Evolutionary conservation across 2,888 invertebrate genomes (phyloP).

Genomic region (Acanthoscelides obtectus): DNA sequence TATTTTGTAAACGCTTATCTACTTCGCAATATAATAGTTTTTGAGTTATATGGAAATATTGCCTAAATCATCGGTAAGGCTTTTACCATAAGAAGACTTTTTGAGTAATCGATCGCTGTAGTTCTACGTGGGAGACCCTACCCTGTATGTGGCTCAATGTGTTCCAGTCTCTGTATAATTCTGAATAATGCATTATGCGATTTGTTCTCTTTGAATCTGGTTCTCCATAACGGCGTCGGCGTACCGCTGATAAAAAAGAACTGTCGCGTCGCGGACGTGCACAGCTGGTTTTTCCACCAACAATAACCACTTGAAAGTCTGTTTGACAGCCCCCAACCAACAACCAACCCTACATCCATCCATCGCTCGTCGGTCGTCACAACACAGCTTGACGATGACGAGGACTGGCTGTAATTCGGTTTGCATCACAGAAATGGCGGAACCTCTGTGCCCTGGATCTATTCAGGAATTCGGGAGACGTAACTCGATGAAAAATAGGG

Average conservation of each 20-base stretch:
- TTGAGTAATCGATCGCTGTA: too few relatives aligned
- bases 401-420: conserved; percentile 11
- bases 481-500: conserved; percentile 1
- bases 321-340: conserved; percentile 23
- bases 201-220: neutral
- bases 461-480: conserved; percentile 1
- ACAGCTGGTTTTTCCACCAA: conserved; percentile 23
- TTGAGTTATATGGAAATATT: too few relatives aligned
- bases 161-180: too few relatives aligned
- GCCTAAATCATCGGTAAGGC: too few relatives aligned
- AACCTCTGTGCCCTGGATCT: neutral
- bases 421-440: conserved; percentile 3
- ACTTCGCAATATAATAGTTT: too few relatives aligned
- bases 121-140: too few relatives aligned
- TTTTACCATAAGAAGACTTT: too few relatives aligned
- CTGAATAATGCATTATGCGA: neutral
- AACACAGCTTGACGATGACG: conserved; percentile 2
- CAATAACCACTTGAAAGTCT: conserved; percentile 36
- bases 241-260: neutral
- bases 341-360: conserved; percentile 5
- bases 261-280: neutral
- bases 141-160: too few relatives aligned
- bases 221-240: neutral
- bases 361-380: conserved; percentile 7
- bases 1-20: too few relatives aligned